A percentile compares a stretch with the other conserved stretches of the same genome.
Conservation (phyloP, 2,797 vertebrate genomes). For the Halcyon badia region DNA sequence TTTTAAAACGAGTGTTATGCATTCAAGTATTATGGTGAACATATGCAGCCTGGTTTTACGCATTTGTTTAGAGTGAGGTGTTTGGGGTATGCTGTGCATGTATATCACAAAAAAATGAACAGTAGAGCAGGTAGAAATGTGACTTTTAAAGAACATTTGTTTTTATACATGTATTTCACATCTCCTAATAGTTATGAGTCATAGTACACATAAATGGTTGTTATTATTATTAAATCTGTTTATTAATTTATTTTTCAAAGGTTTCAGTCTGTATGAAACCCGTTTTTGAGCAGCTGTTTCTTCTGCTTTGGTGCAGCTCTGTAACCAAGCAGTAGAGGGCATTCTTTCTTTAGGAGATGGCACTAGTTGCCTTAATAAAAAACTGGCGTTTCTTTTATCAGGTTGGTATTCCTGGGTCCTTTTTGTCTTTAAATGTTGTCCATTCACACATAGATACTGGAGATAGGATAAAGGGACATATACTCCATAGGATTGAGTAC, state of each 20-base stretch:
- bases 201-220: background rate
- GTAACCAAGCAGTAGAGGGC: constrained; percentile 73
- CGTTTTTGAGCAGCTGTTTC: background rate
- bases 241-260: background rate
- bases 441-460: background rate
- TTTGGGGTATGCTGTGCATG: background rate
- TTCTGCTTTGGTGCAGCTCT: background rate
- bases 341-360: constrained; percentile 62
- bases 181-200: background rate
- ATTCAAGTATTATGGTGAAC: background rate
- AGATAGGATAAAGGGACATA: background rate
- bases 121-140: background rate
- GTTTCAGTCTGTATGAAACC: background rate
- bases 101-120: background rate
- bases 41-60: background rate
- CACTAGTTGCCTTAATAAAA: background rate
- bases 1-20: background rate
- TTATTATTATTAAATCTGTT: background rate
- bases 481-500: background rate
- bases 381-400: background rate
- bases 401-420: background rate
- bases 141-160: background rate
- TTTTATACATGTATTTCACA: background rate
- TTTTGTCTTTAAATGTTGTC: background rate
- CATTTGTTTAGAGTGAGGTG: background rate